phyloP scores from a whole-genome alignment of 2,113 vertebrate species.

The Grantiella picta region DNA sequence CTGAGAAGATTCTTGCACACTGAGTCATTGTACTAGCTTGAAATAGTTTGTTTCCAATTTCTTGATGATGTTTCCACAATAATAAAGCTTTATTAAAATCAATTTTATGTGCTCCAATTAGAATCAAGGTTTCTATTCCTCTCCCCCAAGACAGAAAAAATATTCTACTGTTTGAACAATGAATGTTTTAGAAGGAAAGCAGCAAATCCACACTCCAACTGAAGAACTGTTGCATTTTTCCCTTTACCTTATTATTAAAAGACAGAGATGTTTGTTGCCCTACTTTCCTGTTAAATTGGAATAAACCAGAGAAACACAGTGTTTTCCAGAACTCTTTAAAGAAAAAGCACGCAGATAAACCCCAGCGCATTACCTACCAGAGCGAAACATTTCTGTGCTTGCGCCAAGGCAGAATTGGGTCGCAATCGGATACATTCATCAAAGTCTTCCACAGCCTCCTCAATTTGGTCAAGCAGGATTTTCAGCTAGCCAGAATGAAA shows the following conservation, averaged over 20 bases:
- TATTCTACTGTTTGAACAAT: background rate
- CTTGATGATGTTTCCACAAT: background rate
- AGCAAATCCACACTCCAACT: background rate
- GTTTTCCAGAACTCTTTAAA: background rate
- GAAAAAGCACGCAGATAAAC: background rate
- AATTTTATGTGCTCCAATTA: background rate
- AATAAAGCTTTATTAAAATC: background rate
- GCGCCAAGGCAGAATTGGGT: conserved; percentile 94
- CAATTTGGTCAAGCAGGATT: conserved; percentile 96
- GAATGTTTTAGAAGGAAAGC: background rate
- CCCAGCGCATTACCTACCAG: conserved; percentile 76
- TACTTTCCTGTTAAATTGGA: background rate
- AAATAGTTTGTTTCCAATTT: background rate
- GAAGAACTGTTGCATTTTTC: background rate
- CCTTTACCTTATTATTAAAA: background rate
- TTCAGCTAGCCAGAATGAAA: conserved; percentile 82
- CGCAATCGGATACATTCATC: conserved; percentile 94
- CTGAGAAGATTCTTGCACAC: background rate
- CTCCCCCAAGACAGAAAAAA: background rate
- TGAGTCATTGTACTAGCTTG: background rate
- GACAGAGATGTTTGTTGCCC: background rate
- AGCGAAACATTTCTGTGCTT: conserved; percentile 98
- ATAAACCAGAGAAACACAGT: background rate
- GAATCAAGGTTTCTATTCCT: background rate
- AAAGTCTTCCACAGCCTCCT: conserved; percentile 96